Evolutionary conservation across 2,113 vertebrate genomes (phyloP).

Genomic region (Egretta garzetta): DNA sequence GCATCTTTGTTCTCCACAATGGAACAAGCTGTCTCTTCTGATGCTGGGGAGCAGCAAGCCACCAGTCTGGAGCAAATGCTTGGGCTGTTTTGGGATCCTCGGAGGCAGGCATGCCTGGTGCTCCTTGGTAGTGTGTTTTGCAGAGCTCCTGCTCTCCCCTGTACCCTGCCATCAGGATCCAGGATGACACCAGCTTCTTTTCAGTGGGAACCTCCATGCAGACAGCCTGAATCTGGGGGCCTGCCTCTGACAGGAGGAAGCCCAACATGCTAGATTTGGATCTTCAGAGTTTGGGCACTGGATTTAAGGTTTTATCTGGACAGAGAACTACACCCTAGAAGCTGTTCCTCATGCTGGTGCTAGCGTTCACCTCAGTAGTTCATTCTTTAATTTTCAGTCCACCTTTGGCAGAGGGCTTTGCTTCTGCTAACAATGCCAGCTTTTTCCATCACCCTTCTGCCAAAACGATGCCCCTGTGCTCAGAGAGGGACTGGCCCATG

Average conservation of each 20-base stretch:
- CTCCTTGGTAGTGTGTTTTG: background rate
- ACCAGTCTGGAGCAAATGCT: background rate
- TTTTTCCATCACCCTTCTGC: background rate
- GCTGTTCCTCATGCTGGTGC: background rate
- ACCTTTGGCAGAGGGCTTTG: background rate
- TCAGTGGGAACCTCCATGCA: background rate
- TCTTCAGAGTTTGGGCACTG: background rate
- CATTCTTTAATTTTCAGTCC: background rate
- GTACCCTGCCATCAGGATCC: background rate
- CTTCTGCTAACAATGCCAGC: background rate
- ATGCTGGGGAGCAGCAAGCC: background rate
- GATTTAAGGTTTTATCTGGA: background rate
- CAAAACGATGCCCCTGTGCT: background rate
- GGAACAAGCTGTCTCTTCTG: background rate
- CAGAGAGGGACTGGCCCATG: background rate
- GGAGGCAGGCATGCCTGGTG: background rate
- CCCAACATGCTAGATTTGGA: background rate
- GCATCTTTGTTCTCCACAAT: background rate
- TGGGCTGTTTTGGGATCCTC: no score
- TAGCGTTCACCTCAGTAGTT: background rate
- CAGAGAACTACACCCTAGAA: background rate
- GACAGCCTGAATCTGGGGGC: background rate
- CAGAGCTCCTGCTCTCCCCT: background rate
- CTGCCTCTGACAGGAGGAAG: background rate
- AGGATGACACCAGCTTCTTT: background rate